Evolutionary conservation across 2,888 invertebrate species (phyloP).

Genomic region (Disparrhopalites patrizii): DNA sequence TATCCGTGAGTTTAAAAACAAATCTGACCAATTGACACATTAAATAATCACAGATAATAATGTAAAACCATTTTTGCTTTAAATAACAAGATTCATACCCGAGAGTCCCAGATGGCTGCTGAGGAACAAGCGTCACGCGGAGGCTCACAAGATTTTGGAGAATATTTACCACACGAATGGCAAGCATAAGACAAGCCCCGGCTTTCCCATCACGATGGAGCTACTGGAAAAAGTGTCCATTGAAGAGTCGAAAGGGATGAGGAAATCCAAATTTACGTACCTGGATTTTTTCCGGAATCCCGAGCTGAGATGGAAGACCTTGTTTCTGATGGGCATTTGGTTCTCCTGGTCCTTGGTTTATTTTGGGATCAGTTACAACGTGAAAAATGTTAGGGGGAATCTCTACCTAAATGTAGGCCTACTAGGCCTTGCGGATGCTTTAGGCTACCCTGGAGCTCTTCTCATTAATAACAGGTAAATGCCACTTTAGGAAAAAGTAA

Average conservation of each 20-base stretch:
- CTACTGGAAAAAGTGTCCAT: conserved; percentile 19
- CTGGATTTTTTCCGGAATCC: conserved; percentile 31
- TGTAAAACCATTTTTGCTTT: neutral
- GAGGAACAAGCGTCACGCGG: conserved; percentile 24
- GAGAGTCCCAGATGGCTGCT: conserved; percentile 43
- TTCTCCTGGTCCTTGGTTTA: conserved; percentile 38
- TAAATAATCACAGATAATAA: no score
- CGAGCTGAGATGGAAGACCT: conserved; percentile 28
- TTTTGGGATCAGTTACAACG: conserved; percentile 40
- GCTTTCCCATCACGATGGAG: neutral
- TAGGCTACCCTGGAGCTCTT: conserved; percentile 34
- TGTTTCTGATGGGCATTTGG: conserved; percentile 38
- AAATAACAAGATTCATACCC: conserved; percentile 34
- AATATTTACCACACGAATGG: neutral
- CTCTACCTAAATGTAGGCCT: conserved; percentile 32
- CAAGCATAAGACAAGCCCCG: neutral
- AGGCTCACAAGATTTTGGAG: conserved; percentile 25
- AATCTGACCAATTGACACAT: no score
- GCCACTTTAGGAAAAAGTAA: neutral
- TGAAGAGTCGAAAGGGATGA: conserved; percentile 13
- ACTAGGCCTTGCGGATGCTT: conserved; percentile 34
- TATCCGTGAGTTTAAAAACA: conserved; percentile 34
- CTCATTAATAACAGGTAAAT: conserved; percentile 34
- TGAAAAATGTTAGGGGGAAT: conserved; percentile 38
- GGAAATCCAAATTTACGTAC: conserved; percentile 25